Base-by-base conservation (phyloP, 92 coral and sea anemone species). In the Virgularia gustaviana region DNA sequence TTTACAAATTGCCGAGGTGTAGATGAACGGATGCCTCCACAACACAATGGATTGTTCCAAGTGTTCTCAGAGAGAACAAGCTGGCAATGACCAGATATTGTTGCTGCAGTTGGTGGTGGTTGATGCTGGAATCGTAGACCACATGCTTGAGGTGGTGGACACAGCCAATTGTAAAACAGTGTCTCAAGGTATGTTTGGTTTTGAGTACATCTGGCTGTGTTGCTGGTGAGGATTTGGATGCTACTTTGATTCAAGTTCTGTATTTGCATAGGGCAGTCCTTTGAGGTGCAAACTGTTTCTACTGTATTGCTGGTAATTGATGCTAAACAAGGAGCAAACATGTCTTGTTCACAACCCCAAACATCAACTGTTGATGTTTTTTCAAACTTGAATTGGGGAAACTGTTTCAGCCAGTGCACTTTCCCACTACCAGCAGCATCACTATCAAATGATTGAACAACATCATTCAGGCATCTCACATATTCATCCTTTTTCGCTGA, bases 261-360 rank as follows among this genome's bases (percentile, higher is more conserved):
- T 2, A 6, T 6, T 55, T 55, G 20, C 35, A 27, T 6, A 5
- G 62, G 62, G 32, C 62, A 55, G 10, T 51, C 62, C 23, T 2
- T 55, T 6, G 62, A 55, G 9, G 1, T 19, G 9, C 62, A 55
- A 23, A n/a, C 32, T 6, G 32, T 55, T 55, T 24, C 4, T 27
- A 6, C 11, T 8, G 33, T n/a, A n/a, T n/a, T n/a, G n/a, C n/a
- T n/a, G n/a, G n/a, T n/a, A n/a, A n/a, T n/a, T n/a, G n/a, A n/a
- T n/a, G n/a, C n/a, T n/a, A n/a, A n/a, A n/a, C n/a, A n/a, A n/a
- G n/a, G n/a, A n/a, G n/a, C n/a, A n/a, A n/a, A n/a, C 28, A 75
- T 38, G 18, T 47, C 63, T 4, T 27, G 57, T 30, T 63, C 73
- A 61, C 65, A 59, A 0, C 80, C 80, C 73, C 73, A 75, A 4